Conservation (phyloP, 2,888 invertebrate genomes). For the Aproaerema taeniolella region DNA sequence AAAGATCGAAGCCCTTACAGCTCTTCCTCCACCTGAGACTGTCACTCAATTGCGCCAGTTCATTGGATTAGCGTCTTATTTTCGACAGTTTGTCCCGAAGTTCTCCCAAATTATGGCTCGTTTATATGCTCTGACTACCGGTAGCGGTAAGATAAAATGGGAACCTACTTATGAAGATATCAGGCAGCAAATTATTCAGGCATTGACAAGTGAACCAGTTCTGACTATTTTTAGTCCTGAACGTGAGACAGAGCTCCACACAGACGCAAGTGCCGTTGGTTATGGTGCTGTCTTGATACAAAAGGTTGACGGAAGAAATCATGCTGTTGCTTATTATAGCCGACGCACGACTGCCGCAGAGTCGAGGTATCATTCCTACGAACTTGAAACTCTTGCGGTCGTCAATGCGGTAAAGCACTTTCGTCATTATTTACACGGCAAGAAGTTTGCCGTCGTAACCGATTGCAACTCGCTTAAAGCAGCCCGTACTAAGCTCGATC, state of each 20-base stretch:
- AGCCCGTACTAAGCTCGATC: conserved; percentile 6
- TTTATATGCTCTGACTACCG: neutral
- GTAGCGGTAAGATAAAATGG: neutral
- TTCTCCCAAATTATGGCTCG: neutral
- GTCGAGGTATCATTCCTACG: too few species aligned
- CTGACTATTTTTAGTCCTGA: conserved; percentile 15
- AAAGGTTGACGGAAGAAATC: conserved; percentile 1
- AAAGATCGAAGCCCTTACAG: too few species aligned
- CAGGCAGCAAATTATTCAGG: conserved; percentile 3
- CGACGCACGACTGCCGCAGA: conserved; percentile 10
- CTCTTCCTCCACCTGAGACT: too few species aligned
- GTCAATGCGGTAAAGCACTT: conserved; percentile 17
- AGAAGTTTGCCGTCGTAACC: conserved; percentile 9
- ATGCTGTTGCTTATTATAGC: conserved; percentile 12
- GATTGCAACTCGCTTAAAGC: conserved; percentile 12
- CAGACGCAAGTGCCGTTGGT: too few species aligned
- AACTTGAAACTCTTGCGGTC: neutral
- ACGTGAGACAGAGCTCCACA: conserved; percentile 12
- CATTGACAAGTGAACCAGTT: conserved; percentile 12
- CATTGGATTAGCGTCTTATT: too few species aligned
- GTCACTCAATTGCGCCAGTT: too few species aligned
- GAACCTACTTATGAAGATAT: neutral
- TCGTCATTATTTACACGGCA: conserved; percentile 14
- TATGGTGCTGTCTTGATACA: conserved; percentile 17
- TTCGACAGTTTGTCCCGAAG: too few species aligned